Percentiles rank a stretch among this genome's conserved stretches.
Conservation (phyloP, 2,888 invertebrate genomes). For the Perithous albicinctus region DNA sequence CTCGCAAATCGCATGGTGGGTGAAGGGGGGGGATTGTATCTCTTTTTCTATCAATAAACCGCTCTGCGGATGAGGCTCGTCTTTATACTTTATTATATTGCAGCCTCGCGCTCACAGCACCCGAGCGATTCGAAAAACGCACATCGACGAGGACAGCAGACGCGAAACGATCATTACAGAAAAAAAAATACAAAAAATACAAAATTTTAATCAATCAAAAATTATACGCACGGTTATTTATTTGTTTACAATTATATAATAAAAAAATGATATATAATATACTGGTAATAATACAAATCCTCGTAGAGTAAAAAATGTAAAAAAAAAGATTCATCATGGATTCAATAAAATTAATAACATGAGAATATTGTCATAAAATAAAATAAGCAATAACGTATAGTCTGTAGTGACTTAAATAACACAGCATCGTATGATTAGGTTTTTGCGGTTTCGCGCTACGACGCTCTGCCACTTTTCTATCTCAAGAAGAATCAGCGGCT, state of each 20-base stretch:
- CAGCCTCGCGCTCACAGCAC: slow-evolving; percentile 68
- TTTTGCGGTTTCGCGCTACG: slow-evolving; percentile 64
- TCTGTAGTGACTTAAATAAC: slow-evolving; percentile 84
- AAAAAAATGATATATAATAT: slow-evolving; percentile 63
- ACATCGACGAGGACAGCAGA: slow-evolving; percentile 77
- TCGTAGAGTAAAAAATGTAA: slow-evolving; percentile 51
- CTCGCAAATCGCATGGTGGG: slow-evolving; percentile 62
- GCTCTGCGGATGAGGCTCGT: slow-evolving; percentile 63
- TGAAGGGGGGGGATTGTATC: slow-evolving; percentile 30
- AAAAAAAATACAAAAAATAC: slow-evolving; percentile 16
- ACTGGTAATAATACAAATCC: slow-evolving; percentile 65
- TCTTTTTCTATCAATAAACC: slow-evolving; percentile 53
- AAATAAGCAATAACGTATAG: slow-evolving; percentile 82
- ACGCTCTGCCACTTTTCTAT: slow-evolving; percentile 57
- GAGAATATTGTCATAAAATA: slow-evolving; percentile 82
- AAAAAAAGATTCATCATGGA: slow-evolving; percentile 76
- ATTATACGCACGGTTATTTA: slow-evolving; percentile 60
- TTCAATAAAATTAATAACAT: slow-evolving; percentile 84
- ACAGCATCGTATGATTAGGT: slow-evolving; percentile 84
- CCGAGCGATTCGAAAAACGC: slow-evolving; percentile 67
- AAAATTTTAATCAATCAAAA: slow-evolving; percentile 55
- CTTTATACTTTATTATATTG: slow-evolving; percentile 67
- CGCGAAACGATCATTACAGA: slow-evolving; percentile 73
- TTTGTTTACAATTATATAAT: slow-evolving; percentile 52
- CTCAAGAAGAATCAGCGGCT: slow-evolving; percentile 26